phyloP scores from a whole-genome alignment of 2,113 vertebrate species.

The Delphinus delphis region DNA sequence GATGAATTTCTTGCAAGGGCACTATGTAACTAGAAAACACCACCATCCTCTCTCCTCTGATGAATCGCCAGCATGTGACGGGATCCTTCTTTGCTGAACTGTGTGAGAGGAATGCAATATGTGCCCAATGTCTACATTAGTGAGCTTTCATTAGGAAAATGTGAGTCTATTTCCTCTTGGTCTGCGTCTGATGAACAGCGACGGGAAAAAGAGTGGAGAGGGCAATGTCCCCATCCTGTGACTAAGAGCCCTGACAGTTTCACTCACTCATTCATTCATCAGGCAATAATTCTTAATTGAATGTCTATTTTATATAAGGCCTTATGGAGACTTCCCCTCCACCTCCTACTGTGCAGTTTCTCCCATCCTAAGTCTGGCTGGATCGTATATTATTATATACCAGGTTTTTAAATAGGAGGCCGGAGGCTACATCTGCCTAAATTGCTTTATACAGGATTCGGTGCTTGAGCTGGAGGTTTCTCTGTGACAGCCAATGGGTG shows the following conservation, averaged over 20 bases:
- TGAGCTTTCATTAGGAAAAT: slow-evolving; percentile 30
- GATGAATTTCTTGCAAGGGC: background rate
- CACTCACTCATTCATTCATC: background rate
- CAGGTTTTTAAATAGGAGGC: slow-evolving; percentile 52
- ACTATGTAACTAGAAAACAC: background rate
- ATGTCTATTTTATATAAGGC: background rate
- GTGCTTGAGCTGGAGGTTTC: slow-evolving; percentile 53
- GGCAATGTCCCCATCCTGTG: background rate
- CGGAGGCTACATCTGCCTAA: slow-evolving; percentile 55
- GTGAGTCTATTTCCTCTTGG: background rate
- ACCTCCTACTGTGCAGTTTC: background rate
- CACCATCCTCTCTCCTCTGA: background rate
- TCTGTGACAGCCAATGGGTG: slow-evolving; percentile 65
- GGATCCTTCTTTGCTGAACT: background rate
- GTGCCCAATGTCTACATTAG: background rate
- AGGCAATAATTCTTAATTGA: background rate
- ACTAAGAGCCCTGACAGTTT: background rate
- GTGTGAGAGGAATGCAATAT: background rate
- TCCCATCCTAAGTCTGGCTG: background rate
- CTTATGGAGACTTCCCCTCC: background rate
- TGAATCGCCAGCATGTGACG: background rate
- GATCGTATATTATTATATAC: slow-evolving; percentile 1
- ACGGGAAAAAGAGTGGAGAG: background rate
- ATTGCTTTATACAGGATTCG: slow-evolving; percentile 41
- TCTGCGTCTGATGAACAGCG: background rate